A percentile compares a stretch with the other conserved stretches of the same genome.
Evolutionary conservation across 2,797 vertebrate genomes (phyloP).

Genomic region (Alauda arvensis): DNA sequence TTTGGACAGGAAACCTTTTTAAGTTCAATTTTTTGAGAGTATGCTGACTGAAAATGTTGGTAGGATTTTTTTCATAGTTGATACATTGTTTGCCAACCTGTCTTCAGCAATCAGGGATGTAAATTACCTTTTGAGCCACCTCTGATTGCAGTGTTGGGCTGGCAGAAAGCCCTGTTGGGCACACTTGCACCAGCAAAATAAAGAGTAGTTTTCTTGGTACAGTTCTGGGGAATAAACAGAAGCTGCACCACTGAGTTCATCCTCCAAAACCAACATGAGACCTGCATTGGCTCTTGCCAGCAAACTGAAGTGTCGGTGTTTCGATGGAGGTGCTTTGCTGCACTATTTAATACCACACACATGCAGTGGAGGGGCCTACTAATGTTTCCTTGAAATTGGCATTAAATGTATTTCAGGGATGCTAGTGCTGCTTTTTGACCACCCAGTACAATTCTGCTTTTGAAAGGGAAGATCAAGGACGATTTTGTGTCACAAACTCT

Average conservation of each 20-base stretch:
- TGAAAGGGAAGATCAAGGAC: not conserved
- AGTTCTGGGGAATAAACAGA: not conserved
- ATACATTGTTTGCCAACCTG: not conserved
- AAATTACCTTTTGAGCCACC: not conserved
- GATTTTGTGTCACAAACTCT: not conserved
- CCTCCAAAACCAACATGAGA: not conserved
- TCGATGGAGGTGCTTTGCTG: accelerated
- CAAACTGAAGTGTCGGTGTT: not conserved
- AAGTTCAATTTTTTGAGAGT: not conserved
- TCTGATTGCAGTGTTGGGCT: not conserved
- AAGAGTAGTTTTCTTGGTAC: not conserved
- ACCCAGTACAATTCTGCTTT: not conserved
- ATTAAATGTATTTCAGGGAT: not conserved
- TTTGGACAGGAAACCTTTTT: too few species aligned
- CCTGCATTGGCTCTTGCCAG: not conserved
- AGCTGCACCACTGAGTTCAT: not conserved
- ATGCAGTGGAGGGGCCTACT: not conserved
- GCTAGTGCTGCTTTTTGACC: not conserved
- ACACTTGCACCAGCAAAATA: not conserved
- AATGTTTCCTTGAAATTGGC: not conserved
- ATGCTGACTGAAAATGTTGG: not conserved
- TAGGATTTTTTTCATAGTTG: not conserved
- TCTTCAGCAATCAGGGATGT: not conserved
- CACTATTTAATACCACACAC: not conserved
- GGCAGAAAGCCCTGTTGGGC: not conserved